These are phyloP conservation scores for Diadegma fenestrale DNA, from an alignment of 2,888 invertebrate genomes.

Conservation along the genomic window DNA sequence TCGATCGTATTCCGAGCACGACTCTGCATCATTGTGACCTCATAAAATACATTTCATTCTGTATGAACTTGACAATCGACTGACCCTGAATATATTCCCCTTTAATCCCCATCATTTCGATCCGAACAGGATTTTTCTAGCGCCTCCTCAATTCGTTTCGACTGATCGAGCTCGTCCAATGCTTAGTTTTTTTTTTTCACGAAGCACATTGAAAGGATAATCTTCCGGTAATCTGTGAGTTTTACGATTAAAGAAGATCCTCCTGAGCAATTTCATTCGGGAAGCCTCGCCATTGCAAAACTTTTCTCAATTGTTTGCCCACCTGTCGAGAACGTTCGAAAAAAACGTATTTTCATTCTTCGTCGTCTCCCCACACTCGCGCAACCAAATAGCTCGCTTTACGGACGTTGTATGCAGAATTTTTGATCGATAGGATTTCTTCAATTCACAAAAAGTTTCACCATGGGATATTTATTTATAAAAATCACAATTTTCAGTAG, in stretches of 20 bases:
- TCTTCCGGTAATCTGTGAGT: no score
- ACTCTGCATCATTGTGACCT: slow-evolving; percentile 21
- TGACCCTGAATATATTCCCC: slow-evolving; percentile 25
- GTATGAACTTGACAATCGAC: neutral
- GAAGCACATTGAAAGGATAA: neutral
- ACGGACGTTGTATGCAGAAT: no score
- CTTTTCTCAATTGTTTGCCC: neutral
- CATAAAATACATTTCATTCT: neutral
- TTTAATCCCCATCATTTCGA: neutral
- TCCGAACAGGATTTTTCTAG: neutral
- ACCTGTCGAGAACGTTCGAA: neutral
- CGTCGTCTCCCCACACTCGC: neutral
- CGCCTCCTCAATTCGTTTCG: neutral
- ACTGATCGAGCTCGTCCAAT: neutral
- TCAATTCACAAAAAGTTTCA: no score
- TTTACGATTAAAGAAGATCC: no score
- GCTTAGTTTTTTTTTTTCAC: neutral
- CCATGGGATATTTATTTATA: no score
- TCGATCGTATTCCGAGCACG: slow-evolving; percentile 66
- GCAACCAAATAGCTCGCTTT: no score
- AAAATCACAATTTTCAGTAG: no score
- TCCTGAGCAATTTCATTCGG: no score
- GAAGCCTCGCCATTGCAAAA: no score
- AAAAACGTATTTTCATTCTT: neutral
- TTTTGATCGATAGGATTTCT: no score